Conservation (phyloP, 2,888 invertebrate species). For the Napeogenes sylphis region DNA sequence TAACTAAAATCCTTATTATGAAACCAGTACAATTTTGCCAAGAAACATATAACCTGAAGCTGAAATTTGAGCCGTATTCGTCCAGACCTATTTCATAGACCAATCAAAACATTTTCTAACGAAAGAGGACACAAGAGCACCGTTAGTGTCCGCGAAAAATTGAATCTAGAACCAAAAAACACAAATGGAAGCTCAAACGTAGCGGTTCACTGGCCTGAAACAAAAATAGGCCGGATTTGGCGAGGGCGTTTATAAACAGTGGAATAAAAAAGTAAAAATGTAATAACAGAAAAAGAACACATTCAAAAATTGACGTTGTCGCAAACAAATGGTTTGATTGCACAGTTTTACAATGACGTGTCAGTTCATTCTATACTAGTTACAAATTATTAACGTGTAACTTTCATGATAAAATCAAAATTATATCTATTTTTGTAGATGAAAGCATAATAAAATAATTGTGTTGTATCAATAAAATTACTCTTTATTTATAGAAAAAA, state of each 20-base stretch:
- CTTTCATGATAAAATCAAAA: neutral
- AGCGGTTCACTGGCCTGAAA: constrained; percentile 50
- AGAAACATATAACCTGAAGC: too few relatives aligned
- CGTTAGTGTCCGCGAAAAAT: constrained; percentile 32
- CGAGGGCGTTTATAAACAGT: constrained; percentile 45
- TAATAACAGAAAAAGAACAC: constrained; percentile 8
- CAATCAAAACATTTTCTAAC: constrained; percentile 26
- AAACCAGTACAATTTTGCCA: too few relatives aligned
- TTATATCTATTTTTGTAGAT: neutral
- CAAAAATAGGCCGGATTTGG: constrained; percentile 52
- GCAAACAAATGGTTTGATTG: constrained; percentile 1
- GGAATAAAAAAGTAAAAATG: constrained; percentile 21
- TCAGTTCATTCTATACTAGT: neutral
- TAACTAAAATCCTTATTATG: too few relatives aligned
- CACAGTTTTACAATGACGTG: neutral
- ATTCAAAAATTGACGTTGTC: constrained; percentile 9
- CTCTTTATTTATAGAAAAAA: too few relatives aligned
- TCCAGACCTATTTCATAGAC: constrained; percentile 17
- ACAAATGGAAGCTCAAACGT: constrained; percentile 30
- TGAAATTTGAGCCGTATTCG: constrained; percentile 14
- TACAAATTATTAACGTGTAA: neutral
- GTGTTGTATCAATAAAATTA: neutral
- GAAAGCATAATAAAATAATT: too few relatives aligned
- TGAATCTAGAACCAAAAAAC: constrained; percentile 34
- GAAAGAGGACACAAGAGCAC: constrained; percentile 19